Conservation (phyloP, 2,797 vertebrate species). For the Paramormyrops hopkinsi region DNA sequence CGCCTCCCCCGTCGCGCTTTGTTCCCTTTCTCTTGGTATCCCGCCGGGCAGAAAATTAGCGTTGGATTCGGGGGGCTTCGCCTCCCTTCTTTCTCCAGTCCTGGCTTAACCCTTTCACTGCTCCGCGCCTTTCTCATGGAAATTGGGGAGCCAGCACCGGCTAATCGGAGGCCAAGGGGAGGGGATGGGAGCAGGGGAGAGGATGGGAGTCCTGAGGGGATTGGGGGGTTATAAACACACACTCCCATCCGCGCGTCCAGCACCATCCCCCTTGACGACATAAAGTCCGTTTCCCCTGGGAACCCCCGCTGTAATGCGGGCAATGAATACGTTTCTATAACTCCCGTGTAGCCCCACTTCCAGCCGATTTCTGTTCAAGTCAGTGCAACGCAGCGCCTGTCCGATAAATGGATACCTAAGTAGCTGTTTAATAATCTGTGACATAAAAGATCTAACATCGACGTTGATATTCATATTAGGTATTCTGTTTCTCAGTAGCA, state of each 20-base stretch:
- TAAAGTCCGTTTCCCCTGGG: conserved; percentile 21
- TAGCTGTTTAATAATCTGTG: not conserved
- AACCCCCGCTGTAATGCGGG: conserved; percentile 23
- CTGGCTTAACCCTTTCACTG: conserved; percentile 72
- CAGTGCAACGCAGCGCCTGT: not conserved
- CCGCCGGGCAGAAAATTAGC: conserved; percentile 70
- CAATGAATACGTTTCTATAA: conserved; percentile 22
- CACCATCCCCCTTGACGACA: conserved; percentile 18
- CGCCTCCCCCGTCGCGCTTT: conserved; percentile 66
- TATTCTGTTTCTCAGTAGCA: not conserved
- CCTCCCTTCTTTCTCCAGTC: conserved; percentile 45
- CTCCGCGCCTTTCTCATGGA: conserved; percentile 66
- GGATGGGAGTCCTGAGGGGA: conserved; percentile 32
- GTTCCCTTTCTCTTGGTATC: conserved; percentile 60
- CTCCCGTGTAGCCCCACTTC: not conserved
- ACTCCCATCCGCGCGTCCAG: conserved; percentile 14
- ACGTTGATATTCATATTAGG: not conserved
- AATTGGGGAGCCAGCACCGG: conserved; percentile 58
- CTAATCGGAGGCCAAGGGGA: conserved; percentile 66
- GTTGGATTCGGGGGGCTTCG: conserved; percentile 57
- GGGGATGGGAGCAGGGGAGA: conserved; percentile 42
- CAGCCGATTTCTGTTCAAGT: not conserved
- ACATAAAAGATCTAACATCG: not conserved
- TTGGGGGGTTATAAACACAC: conserved; percentile 22
- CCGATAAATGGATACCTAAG: not conserved